phyloP scores from a whole-genome alignment of 2,113 vertebrate species.

The Limnothrissa miodon region DNA sequence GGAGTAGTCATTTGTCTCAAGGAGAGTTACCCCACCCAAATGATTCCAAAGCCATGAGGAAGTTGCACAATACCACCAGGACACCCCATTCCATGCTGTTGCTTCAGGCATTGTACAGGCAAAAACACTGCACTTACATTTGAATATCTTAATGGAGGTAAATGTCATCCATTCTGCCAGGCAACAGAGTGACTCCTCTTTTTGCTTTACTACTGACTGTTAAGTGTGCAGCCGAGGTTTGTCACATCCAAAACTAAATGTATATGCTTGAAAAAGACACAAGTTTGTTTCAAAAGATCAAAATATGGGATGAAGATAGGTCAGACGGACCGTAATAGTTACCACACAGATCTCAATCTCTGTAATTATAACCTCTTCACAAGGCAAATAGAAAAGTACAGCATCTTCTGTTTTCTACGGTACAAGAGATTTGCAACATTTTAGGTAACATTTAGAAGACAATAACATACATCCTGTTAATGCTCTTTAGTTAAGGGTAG shows the following conservation, averaged over 20 bases:
- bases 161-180: conserved; percentile 14
- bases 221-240: neutral
- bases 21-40: neutral
- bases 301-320: neutral
- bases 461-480: no score
- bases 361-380: no score
- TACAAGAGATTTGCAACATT: no score
- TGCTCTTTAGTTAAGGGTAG: no score
- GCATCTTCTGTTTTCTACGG: no score
- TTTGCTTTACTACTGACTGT: neutral
- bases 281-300: neutral
- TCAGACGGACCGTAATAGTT: neutral
- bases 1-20: neutral
- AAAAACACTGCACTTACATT: conserved; percentile 16
- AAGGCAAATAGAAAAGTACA: no score
- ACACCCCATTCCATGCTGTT: neutral
- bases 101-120: neutral
- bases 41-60: neutral
- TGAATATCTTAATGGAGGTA: conserved; percentile 15
- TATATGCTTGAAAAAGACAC: neutral
- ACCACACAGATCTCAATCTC: neutral
- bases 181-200: neutral
- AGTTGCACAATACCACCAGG: neutral
- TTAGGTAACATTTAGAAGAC: no score
- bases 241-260: neutral